These are phyloP conservation scores for Drosophila parabipectinata DNA, from an alignment of 1,140 invertebrate species.

Conservation along the genomic window DNA sequence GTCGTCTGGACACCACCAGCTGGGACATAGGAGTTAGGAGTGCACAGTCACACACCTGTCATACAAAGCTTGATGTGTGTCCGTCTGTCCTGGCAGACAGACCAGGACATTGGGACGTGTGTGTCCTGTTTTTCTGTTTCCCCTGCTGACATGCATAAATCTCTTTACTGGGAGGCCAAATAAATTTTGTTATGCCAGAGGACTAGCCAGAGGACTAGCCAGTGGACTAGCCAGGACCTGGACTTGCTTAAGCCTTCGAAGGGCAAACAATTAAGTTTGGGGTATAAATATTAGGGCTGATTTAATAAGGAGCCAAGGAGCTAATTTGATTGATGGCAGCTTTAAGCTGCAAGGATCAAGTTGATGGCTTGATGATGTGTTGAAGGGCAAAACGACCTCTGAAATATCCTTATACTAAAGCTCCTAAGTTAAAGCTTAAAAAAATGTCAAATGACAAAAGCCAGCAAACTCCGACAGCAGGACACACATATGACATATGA, in stretches of 20 bases:
- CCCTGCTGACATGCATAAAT: slow-evolving; percentile 28
- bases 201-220: neutral
- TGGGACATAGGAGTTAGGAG: neutral
- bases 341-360: neutral
- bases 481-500: slow-evolving; percentile 7
- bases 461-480: neutral
- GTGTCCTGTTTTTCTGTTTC: neutral
- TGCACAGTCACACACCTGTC: slow-evolving; percentile 21
- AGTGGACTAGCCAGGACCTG: neutral
- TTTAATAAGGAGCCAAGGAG: slow-evolving; percentile 1
- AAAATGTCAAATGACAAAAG: neutral
- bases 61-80: slow-evolving; percentile 11
- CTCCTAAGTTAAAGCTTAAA: neutral
- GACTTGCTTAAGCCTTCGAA: neutral
- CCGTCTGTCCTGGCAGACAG: neutral
- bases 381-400: neutral
- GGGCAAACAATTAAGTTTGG: neutral
- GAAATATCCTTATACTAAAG: no score
- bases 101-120: no score
- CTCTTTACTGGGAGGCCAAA: slow-evolving; percentile 15
- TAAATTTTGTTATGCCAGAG: slow-evolving; percentile 7
- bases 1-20: slow-evolving; percentile 62
- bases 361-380: neutral
- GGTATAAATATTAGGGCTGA: neutral
- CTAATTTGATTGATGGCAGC: slow-evolving; percentile 8